phyloP scores from a whole-genome alignment of 2,797 vertebrate species.

The Euthynnus affinis region DNA sequence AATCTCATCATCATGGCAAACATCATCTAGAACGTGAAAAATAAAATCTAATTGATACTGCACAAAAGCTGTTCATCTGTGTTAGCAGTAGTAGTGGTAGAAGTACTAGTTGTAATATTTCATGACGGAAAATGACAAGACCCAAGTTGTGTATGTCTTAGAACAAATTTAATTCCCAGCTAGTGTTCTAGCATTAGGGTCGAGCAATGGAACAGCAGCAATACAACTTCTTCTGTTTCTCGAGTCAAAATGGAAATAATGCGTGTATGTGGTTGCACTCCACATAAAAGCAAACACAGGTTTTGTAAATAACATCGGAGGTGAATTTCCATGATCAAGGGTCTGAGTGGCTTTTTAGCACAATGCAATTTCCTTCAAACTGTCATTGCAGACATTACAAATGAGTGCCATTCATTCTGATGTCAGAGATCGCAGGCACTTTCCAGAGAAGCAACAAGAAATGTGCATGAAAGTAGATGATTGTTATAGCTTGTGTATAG shows the following conservation, averaged over 20 bases:
- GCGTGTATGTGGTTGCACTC: constrained; percentile 23
- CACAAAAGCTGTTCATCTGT: no score
- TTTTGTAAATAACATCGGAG: constrained; percentile 45
- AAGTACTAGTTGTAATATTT: background rate
- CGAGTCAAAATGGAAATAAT: background rate
- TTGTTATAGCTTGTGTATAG: constrained; percentile 38
- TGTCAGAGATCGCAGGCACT: constrained; percentile 54
- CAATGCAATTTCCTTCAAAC: constrained; percentile 72
- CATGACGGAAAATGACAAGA: background rate
- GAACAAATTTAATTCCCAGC: background rate
- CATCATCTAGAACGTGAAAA: no score
- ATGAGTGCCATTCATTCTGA: constrained; percentile 65
- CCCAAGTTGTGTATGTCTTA: background rate
- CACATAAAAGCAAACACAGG: constrained; percentile 38
- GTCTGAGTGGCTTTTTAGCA: constrained; percentile 60
- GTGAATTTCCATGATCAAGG: constrained; percentile 55
- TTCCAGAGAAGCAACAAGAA: constrained; percentile 39
- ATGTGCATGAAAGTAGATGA: constrained; percentile 41
- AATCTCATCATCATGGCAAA: no score
- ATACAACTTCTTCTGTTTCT: background rate
- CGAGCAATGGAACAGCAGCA: background rate
- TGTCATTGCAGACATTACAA: constrained; percentile 62
- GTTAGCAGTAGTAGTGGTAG: background rate
- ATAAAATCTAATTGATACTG: no score
- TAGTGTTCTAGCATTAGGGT: background rate